Percentiles rank a stretch among this genome's conserved stretches.
phyloP scores from a whole-genome alignment of 2,888 invertebrate species.

The Acanthosoma haemorrhoidale region DNA sequence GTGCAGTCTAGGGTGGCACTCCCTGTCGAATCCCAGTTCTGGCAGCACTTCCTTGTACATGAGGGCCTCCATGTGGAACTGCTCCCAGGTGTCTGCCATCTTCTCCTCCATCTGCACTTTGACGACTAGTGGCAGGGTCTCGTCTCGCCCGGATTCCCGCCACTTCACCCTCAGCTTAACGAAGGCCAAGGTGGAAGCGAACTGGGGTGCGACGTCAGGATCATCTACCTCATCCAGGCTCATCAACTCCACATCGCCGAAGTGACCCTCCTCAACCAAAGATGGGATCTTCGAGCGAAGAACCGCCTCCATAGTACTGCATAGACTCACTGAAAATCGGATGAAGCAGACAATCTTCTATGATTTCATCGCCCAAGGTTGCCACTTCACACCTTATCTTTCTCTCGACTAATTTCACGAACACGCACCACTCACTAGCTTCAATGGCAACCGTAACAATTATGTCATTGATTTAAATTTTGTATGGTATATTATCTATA shows the following conservation, averaged over 20 bases:
- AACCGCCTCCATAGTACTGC: background rate
- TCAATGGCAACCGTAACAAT: no score
- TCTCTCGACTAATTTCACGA: no score
- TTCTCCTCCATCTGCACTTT: slow-evolving; percentile 32
- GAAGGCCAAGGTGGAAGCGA: slow-evolving; percentile 36
- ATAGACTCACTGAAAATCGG: background rate
- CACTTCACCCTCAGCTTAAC: slow-evolving; percentile 24
- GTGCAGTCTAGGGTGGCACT: slow-evolving; percentile 35
- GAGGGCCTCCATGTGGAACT: slow-evolving; percentile 38
- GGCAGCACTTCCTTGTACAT: slow-evolving; percentile 39
- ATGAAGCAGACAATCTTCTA: no score
- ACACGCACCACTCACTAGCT: no score
- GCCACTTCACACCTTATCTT: no score
- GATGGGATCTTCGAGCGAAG: background rate
- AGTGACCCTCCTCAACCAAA: slow-evolving; percentile 13
- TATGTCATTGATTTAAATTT: no score
- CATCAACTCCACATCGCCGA: slow-evolving; percentile 27
- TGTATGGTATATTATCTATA: no score
- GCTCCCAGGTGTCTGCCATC: slow-evolving; percentile 17
- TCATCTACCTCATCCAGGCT: background rate
- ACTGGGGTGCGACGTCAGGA: slow-evolving; percentile 31
- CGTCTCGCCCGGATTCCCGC: background rate
- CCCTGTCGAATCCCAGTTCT: slow-evolving; percentile 22
- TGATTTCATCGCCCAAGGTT: no score
- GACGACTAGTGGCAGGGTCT: slow-evolving; percentile 32